A percentile compares a stretch with the other conserved stretches of the same genome.
These are phyloP conservation scores for Caenorhabditis japonica DNA, from an alignment of 2,888 invertebrate genomes.

Conservation along the genomic window DNA sequence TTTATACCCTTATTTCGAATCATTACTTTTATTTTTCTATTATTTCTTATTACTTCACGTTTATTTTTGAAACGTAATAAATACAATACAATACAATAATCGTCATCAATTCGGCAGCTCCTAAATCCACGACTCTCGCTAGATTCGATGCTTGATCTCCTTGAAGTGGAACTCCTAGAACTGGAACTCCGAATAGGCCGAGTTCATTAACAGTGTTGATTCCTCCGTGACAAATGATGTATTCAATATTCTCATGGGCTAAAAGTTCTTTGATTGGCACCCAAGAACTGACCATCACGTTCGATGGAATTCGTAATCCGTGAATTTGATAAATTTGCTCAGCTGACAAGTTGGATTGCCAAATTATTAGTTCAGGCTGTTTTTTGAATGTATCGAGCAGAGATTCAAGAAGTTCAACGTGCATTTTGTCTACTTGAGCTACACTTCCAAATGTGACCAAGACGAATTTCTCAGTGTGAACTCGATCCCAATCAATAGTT, in stretches of 20 bases:
- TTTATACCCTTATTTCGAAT: no score
- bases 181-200: slow-evolving; percentile 69
- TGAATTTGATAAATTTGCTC: slow-evolving; percentile 51
- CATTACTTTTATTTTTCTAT: no score
- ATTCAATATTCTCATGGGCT: slow-evolving; percentile 71
- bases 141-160: slow-evolving; percentile 74
- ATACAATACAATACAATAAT: no score
- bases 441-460: slow-evolving; percentile 73
- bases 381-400: slow-evolving; percentile 60
- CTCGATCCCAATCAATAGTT: slow-evolving; percentile 61
- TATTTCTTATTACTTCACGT: no score
- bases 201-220: slow-evolving; percentile 74
- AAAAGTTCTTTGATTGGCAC: slow-evolving; percentile 71
- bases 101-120: slow-evolving; percentile 63
- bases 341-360: slow-evolving; percentile 68
- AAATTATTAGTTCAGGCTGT: slow-evolving; percentile 51
- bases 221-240: slow-evolving; percentile 71
- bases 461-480: slow-evolving; percentile 62
- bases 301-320: slow-evolving; percentile 51
- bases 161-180: slow-evolving; percentile 71
- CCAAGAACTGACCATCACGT: slow-evolving; percentile 66
- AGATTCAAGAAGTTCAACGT: slow-evolving; percentile 52
- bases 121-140: slow-evolving; percentile 69
- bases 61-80: no score
- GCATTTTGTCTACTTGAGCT: slow-evolving; percentile 71